Base-by-base conservation (phyloP, 2,888 invertebrate species). In the Idaea biselata region DNA sequence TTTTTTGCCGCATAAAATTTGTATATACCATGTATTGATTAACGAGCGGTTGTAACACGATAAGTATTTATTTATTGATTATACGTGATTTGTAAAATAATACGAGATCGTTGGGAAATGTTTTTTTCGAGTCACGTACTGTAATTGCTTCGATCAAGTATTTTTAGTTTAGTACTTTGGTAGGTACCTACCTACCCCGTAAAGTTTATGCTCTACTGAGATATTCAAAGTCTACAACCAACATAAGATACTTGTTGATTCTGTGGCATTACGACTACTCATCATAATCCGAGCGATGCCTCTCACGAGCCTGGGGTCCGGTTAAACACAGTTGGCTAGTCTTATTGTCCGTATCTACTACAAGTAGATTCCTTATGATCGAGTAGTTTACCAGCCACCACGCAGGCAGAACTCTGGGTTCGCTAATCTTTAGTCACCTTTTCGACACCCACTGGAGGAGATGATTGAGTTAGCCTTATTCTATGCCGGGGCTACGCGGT, bases 1-100 rank as follows among this genome's bases (percentile, higher is more conserved):
- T 63, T 67, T 66, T 68, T 73, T 73, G 63, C 62, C 53, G 16
- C 60, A 62, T 70, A 73, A 73, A 76, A 74, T 75, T 74, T 73
- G 76, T 69, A 68, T 64, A 62, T 44, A 59, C 55, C 66, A 60
- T 64, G 59, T 67, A 68, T 67, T 72, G 70, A 72, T 68, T 72
- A 67, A 72, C 68, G 70, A 72, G 69, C 62, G 65, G 64, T 67
- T 60, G 65, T 66, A 61, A 64, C 55, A 60, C 64, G 68, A 68
- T 70, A 68, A 68, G 62, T 44, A 58, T 33, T 66, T 68, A 66
- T 68, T 67, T 56, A 56, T 56, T 56, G 18, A 18, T 11, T 17
- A 18, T 56, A 44, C 44, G 44, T 44, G 44, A 14, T 44, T 44
- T 44, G 44, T 44, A 11, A 44, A 44, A 11, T 44, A 44, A 44